Conservation (phyloP, 2,888 invertebrate species). For the Therioaphis trifolii region DNA sequence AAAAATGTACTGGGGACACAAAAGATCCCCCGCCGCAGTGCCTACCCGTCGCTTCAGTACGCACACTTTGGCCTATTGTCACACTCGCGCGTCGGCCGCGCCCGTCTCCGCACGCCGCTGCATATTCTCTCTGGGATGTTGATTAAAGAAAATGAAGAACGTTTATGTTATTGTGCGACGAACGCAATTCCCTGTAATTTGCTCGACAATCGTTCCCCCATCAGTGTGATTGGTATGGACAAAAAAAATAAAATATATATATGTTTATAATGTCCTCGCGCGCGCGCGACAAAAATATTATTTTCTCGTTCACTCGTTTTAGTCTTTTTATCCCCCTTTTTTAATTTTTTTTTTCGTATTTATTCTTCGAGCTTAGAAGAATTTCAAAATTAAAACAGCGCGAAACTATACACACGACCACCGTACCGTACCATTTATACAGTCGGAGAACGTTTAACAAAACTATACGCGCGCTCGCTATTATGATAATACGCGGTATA, state of each 20-base stretch:
- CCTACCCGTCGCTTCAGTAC: constrained; percentile 33
- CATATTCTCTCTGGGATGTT: constrained; percentile 38
- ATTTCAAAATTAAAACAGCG: constrained; percentile 49
- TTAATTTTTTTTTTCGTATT: too few species aligned
- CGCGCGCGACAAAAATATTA: constrained; percentile 52
- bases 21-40: constrained; percentile 40
- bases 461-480: neutral
- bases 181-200: constrained; percentile 61
- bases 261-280: constrained; percentile 11
- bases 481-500: too few species aligned
- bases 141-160: constrained; percentile 61
- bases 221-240: constrained; percentile 57
- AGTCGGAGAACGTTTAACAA: constrained; percentile 21
- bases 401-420: neutral
- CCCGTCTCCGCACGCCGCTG: constrained; percentile 6
- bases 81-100: constrained; percentile 42
- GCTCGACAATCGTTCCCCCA: constrained; percentile 62
- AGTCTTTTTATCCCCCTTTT: too few species aligned
- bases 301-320: constrained; percentile 51
- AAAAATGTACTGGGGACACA: constrained; percentile 55
- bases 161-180: constrained; percentile 61
- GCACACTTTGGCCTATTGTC: constrained; percentile 60
- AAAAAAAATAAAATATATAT: constrained; percentile 11
- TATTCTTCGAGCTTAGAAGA: too few species aligned
- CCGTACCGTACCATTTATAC: neutral